Percentiles rank a stretch among this genome's conserved stretches.
These are phyloP conservation scores for Sialia sialis DNA, from an alignment of 2,113 vertebrate genomes.

Conservation along the genomic window DNA sequence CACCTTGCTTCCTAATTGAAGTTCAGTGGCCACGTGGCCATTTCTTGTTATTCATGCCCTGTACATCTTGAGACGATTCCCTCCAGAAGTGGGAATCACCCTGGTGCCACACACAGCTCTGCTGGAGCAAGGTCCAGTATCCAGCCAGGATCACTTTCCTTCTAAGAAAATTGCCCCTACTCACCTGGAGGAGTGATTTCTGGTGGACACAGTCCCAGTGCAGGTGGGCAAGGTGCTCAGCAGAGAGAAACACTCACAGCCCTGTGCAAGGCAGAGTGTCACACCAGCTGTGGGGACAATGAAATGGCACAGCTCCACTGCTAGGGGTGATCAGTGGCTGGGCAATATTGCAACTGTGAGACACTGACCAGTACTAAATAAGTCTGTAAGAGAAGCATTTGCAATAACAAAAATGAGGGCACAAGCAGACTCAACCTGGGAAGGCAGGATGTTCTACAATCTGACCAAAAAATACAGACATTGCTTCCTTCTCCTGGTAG, in stretches of 20 bases:
- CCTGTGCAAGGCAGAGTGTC: background rate
- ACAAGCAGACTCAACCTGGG: background rate
- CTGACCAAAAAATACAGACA: background rate
- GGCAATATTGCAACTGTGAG: background rate
- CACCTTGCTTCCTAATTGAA: background rate
- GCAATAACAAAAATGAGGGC: background rate
- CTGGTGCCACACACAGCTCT: too few relatives aligned
- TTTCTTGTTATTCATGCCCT: background rate
- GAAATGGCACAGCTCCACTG: background rate
- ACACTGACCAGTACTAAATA: background rate
- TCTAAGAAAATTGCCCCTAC: background rate
- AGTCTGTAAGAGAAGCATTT: background rate
- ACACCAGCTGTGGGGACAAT: background rate
- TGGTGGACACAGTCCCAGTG: accelerated
- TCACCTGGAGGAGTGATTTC: background rate
- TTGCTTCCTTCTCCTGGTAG: background rate
- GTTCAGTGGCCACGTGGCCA: background rate
- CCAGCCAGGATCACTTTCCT: background rate
- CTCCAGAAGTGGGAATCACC: background rate
- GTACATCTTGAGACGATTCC: background rate
- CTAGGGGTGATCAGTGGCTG: background rate
- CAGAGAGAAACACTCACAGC: background rate
- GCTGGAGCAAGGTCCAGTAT: accelerated
- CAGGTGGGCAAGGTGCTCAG: background rate
- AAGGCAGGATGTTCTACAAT: background rate